These are phyloP conservation scores for Caenorhabditis virilis DNA, from an alignment of 2,888 invertebrate species.

Conservation along the genomic window DNA sequence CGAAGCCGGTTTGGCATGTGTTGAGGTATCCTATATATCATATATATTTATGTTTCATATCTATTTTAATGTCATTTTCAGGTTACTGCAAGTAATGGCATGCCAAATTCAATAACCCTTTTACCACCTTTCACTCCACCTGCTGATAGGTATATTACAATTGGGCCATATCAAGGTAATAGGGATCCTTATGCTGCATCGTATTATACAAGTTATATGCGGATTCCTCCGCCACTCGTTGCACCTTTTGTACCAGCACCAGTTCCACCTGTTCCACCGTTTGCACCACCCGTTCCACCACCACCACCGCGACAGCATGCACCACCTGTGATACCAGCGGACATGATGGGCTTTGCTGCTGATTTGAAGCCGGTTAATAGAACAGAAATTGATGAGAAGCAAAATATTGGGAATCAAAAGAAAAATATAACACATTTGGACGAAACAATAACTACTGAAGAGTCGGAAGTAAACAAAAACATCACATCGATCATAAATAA, in stretches of 20 bases:
- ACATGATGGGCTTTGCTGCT: slow-evolving; percentile 12
- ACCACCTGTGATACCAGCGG: slow-evolving; percentile 5
- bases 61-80: too few species aligned
- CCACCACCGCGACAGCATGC: not conserved
- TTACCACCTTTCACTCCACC: slow-evolving; percentile 29
- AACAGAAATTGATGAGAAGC: too few species aligned
- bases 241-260: slow-evolving; percentile 12
- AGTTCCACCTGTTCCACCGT: slow-evolving; percentile 16
- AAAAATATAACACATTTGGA: too few species aligned
- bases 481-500: too few species aligned
- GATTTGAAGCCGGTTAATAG: slow-evolving; percentile 16
- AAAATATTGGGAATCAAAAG: too few species aligned
- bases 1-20: slow-evolving; percentile 26
- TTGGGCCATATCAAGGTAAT: slow-evolving; percentile 42
- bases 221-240: slow-evolving; percentile 3
- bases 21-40: slow-evolving; percentile 17
- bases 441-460: too few species aligned
- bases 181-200: not conserved
- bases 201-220: not conserved
- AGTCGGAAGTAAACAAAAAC: too few species aligned
- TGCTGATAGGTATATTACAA: slow-evolving; percentile 28
- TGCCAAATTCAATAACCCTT: slow-evolving; percentile 12
- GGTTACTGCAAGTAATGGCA: slow-evolving; percentile 20
- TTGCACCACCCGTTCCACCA: not conserved
- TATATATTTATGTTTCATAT: not conserved